These are phyloP conservation scores for Lordiphosa mommai DNA, from an alignment of 1,140 invertebrate genomes.

Conservation along the genomic window DNA sequence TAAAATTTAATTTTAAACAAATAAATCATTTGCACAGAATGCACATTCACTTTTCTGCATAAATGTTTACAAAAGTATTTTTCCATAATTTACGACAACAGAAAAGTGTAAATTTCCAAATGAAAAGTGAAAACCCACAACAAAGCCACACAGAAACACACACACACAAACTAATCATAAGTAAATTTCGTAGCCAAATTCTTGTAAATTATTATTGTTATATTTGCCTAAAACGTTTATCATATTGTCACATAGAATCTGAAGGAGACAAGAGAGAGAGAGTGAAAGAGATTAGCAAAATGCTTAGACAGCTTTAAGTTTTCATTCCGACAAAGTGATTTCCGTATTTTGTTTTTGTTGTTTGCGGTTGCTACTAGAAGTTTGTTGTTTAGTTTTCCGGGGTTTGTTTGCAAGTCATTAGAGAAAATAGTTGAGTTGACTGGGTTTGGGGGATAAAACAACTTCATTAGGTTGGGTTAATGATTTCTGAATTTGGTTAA, in stretches of 20 bases:
- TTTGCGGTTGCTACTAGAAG: slow-evolving; percentile 13
- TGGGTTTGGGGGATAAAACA: slow-evolving; percentile 13
- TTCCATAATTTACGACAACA: slow-evolving; percentile 49
- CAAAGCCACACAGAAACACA: slow-evolving; percentile 7
- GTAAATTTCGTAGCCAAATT: slow-evolving; percentile 12
- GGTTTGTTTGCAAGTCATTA: slow-evolving; percentile 62
- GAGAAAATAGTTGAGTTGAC: slow-evolving; percentile 23
- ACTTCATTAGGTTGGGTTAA: slow-evolving; percentile 41
- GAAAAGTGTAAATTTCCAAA: slow-evolving; percentile 29
- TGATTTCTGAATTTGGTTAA: slow-evolving; percentile 18
- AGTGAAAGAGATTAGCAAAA: slow-evolving; percentile 41
- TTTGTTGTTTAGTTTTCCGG: slow-evolving; percentile 12
- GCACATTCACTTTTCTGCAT: slow-evolving; percentile 2
- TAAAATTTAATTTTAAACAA: slow-evolving; percentile 47
- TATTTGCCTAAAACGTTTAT: slow-evolving; percentile 47
- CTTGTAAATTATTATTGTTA: slow-evolving; percentile 33
- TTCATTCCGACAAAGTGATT: slow-evolving; percentile 4
- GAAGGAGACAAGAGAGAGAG: slow-evolving; percentile 3
- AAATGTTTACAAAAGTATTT: slow-evolving; percentile 26
- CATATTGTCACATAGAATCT: slow-evolving; percentile 22
- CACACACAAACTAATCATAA: slow-evolving; percentile 18
- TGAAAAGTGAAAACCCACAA: slow-evolving; percentile 55
- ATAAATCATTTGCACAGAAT: slow-evolving; percentile 32
- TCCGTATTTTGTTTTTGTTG: slow-evolving; percentile 22
- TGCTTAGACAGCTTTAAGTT: slow-evolving; percentile 31